Conservation (phyloP, 37 sponge, comb jelly and placozoan genomes). For the Aplysina aerophoba region DNA sequence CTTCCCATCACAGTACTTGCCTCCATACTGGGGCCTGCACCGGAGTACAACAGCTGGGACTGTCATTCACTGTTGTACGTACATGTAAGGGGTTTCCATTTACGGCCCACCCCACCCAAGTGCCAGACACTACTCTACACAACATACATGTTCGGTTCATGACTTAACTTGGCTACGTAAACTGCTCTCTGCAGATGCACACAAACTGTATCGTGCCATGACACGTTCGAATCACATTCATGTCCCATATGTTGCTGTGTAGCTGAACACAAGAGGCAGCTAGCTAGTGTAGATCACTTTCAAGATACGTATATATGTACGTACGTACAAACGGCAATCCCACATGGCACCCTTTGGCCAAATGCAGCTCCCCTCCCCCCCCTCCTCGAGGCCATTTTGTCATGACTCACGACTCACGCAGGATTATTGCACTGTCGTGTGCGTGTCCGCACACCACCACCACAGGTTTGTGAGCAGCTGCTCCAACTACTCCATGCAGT, state of each 20-base stretch:
- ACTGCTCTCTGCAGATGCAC: no score
- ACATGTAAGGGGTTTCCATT: no score
- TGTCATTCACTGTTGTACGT: no score
- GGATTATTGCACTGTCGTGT: conserved; percentile 15
- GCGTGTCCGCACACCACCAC: conserved; percentile 5
- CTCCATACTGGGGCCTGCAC: conserved; percentile 34
- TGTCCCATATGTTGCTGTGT: no score
- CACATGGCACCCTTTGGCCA: not conserved
- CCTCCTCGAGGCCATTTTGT: no score
- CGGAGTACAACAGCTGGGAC: no score
- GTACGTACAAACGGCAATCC: not conserved
- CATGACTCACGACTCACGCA: not conserved
- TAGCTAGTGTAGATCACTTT: not conserved
- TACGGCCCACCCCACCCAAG: no score
- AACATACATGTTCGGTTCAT: not conserved
- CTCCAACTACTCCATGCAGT: not conserved
- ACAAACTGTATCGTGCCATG: no score
- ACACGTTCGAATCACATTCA: no score
- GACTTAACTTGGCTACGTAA: no score
- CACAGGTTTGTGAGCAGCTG: conserved; percentile 12
- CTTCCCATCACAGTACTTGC: conserved; percentile 21
- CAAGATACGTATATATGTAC: not conserved
- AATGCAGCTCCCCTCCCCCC: no score
- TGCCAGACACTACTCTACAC: not conserved
- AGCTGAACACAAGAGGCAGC: not conserved